Evolutionary conservation across 2,797 vertebrate species (phyloP).

Genomic region (Sus cebifrons): DNA sequence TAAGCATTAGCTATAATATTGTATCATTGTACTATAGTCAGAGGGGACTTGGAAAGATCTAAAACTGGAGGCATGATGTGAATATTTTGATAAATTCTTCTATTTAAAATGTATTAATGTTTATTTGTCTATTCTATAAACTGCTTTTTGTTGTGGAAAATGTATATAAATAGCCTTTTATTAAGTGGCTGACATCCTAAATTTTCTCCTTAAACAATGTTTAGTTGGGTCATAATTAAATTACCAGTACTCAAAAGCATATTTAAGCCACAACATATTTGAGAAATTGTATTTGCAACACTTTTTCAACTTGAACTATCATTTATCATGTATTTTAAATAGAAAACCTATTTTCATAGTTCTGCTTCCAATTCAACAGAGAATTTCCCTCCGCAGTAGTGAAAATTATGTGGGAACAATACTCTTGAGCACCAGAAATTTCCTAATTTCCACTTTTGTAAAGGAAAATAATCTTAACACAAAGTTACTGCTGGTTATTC

Average conservation of each 20-base stretch:
- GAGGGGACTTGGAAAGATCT: not conserved
- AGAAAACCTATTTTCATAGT: constrained; percentile 61
- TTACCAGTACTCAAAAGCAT: constrained; percentile 18
- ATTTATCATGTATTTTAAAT: constrained; percentile 60
- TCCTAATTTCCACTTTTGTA: not conserved
- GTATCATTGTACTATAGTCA: not conserved
- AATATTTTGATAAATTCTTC: constrained; percentile 33
- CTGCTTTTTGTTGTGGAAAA: not conserved
- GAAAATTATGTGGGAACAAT: constrained; percentile 64
- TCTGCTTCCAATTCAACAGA: constrained; percentile 8
- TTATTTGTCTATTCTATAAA: constrained; percentile 7
- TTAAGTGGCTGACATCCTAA: not conserved
- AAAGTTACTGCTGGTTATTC: constrained; percentile 29
- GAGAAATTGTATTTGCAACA: constrained; percentile 29
- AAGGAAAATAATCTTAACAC: constrained; percentile 22
- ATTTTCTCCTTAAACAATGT: constrained; percentile 31
- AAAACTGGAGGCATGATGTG: not conserved
- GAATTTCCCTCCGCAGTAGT: not conserved
- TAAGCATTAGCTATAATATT: not conserved
- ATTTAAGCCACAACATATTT: constrained; percentile 24
- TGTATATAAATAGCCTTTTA: not conserved
- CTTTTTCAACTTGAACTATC: not conserved
- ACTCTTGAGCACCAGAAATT: constrained; percentile 17
- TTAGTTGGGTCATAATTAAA: not conserved
- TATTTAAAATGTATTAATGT: not conserved